Evolutionary conservation across 2,113 vertebrate species (phyloP), one percentile per base, ranked within the genome.

Genomic region (Lagopus leucura): DNA sequence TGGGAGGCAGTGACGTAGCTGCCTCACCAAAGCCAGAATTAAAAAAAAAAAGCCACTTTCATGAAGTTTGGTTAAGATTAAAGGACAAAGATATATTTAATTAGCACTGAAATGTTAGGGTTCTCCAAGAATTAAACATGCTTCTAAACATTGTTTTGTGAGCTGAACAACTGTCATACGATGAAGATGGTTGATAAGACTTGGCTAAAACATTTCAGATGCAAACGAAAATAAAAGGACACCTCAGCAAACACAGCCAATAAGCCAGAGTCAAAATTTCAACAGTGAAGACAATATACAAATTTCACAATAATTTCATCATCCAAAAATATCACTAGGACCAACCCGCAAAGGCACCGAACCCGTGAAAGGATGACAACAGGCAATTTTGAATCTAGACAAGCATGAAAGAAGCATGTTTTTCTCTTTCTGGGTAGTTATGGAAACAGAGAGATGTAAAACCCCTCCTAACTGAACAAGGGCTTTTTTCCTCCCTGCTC

Each of bases 391-490:
- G 86, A 94, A 96, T 95, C 95, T 83, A 96, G 96, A 95, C 92
- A 96, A 93, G 94, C 95, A 96, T 96, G 96, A 96, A 96, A 96
- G 95, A 92, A 95, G 92, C 92, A 57, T 96, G 92, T 90, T 96
- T 96, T 95, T 93, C 94, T 95, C 92, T 92, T 95, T 96, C 93
- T 95, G 93, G 95, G 96, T 96, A 96, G 96, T 96, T 96, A 96
- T 96, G 95, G 96, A 95, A 96, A 96, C 94, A 95, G 95, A 93
- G 90, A 86, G 96, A 86, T 92, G 94, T 92, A 90, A 96, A 86
- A 8, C 93, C 93, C 94, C 95, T 96, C 96, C 93, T 94, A 93
- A 95, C 65, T 0, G 92, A 94, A 95, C 88, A 81, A 86, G 95
- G 90, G 93, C 92, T 95, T 96, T 96, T 74, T 95, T 81, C 93